Conservation (phyloP, 2,888 invertebrate species). For the Stratiomys singularior region DNA sequence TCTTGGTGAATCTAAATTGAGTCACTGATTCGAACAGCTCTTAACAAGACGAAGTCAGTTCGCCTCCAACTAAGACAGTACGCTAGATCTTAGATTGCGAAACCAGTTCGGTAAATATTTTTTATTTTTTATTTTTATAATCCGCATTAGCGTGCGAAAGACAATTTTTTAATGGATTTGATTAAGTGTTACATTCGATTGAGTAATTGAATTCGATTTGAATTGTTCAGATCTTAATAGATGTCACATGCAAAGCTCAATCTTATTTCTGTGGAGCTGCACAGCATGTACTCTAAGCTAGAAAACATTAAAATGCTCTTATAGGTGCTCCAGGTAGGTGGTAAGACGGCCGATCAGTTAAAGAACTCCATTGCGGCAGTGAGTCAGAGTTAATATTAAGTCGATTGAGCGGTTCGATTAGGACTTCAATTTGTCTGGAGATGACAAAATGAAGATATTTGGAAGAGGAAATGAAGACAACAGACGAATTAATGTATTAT, state of each 20-base stretch:
- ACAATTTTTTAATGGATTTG: not conserved
- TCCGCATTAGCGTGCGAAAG: not conserved
- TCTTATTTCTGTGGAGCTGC: too few species aligned
- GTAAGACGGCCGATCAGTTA: not conserved
- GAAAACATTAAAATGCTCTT: not conserved
- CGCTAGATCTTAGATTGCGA: not conserved
- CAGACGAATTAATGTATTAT: too few species aligned
- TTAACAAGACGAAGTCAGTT: not conserved
- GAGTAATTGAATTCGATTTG: not conserved
- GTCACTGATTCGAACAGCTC: not conserved
- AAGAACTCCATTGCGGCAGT: too few species aligned
- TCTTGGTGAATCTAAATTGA: not conserved
- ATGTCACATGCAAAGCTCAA: too few species aligned
- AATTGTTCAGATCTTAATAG: too few species aligned
- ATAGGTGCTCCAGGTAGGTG: not conserved
- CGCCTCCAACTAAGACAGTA: not conserved
- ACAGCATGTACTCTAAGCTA: not conserved
- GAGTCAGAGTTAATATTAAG: too few species aligned
- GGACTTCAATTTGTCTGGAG: too few species aligned
- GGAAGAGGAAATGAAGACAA: too few species aligned
- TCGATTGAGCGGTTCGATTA: too few species aligned
- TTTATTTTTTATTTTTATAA: not conserved
- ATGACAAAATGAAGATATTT: too few species aligned
- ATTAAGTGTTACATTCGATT: not conserved
- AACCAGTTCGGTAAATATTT: conserved; percentile 3